A percentile compares a stretch with the other conserved stretches of the same genome.
These are phyloP conservation scores for Cenopis cana DNA, from an alignment of 2,888 invertebrate genomes.

Conservation along the genomic window DNA sequence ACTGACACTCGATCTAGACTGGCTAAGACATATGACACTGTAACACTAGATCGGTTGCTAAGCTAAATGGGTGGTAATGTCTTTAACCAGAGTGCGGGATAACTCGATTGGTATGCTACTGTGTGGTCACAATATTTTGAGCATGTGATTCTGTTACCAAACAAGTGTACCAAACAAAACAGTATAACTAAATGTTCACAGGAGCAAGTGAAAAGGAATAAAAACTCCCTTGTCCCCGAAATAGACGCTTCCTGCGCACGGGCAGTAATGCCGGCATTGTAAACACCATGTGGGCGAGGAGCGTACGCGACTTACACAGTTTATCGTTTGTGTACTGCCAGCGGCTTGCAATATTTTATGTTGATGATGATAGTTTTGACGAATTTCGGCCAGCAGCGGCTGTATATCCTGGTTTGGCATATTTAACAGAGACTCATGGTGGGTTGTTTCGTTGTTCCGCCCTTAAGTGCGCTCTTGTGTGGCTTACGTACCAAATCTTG, in stretches of 20 bases:
- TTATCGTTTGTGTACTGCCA: not conserved
- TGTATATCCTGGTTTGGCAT: too few relatives aligned
- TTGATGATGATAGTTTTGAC: too few relatives aligned
- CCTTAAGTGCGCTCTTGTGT: too few relatives aligned
- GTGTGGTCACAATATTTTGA: not conserved
- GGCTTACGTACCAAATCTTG: too few relatives aligned
- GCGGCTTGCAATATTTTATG: too few relatives aligned
- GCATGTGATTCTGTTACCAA: too few relatives aligned
- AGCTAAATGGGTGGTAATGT: constrained; percentile 31
- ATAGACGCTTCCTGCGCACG: constrained; percentile 29
- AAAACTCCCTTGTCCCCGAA: constrained; percentile 16
- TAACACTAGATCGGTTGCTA: constrained; percentile 15
- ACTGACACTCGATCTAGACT: constrained; percentile 21
- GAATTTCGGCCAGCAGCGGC: too few relatives aligned
- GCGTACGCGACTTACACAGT: not conserved
- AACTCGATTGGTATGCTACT: not conserved
- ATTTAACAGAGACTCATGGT: too few relatives aligned
- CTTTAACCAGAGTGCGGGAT: constrained; percentile 6
- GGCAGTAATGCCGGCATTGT: constrained; percentile 21
- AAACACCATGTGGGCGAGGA: constrained; percentile 18
- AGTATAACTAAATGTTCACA: constrained; percentile 2
- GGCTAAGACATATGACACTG: constrained; percentile 30
- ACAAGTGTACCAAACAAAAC: not conserved
- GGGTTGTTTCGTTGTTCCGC: too few relatives aligned
- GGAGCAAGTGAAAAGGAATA: constrained; percentile 15